Evolutionary conservation across 2,888 invertebrate species (phyloP).

Genomic region (Epiblema foenella): DNA sequence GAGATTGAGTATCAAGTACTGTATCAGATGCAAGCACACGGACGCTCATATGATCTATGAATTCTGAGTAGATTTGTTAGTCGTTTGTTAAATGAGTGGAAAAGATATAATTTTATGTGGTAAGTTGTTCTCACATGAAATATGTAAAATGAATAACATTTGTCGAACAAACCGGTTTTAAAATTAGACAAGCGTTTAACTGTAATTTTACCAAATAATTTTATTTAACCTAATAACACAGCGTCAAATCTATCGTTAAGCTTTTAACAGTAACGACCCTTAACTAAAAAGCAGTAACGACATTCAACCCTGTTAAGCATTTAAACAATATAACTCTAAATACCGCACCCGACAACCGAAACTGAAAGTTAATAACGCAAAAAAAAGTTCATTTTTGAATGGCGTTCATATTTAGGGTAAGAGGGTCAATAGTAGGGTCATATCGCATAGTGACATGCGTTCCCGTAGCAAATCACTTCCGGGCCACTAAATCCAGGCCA

Average conservation of each 20-base stretch:
- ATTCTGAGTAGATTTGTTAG: not conserved
- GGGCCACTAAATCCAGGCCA: conserved; percentile 84
- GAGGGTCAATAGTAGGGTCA: conserved; percentile 77
- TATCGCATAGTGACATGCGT: conserved; percentile 77
- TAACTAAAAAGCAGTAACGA: conserved; percentile 68
- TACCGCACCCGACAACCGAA: conserved; percentile 50
- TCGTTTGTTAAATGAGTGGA: not conserved
- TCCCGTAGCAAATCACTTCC: conserved; percentile 85
- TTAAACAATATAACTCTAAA: conserved; percentile 58
- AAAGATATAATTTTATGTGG: not conserved
- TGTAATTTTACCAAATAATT: conserved; percentile 45
- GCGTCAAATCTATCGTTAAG: conserved; percentile 60
- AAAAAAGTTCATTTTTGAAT: conserved; percentile 65
- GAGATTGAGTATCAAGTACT: too few relatives aligned
- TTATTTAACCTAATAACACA: conserved; percentile 48
- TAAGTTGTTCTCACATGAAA: not conserved
- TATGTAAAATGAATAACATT: not conserved
- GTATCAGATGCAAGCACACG: too few relatives aligned
- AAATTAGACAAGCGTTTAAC: conserved; percentile 10
- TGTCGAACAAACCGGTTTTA: not conserved
- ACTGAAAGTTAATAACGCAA: conserved; percentile 51
- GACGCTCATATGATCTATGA: too few relatives aligned
- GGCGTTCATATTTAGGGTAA: conserved; percentile 60
- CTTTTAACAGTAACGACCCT: conserved; percentile 67
- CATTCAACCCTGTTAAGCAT: conserved; percentile 67